phyloP scores from a whole-genome alignment of 2,888 invertebrate genomes.

The Deilephila porcellus region DNA sequence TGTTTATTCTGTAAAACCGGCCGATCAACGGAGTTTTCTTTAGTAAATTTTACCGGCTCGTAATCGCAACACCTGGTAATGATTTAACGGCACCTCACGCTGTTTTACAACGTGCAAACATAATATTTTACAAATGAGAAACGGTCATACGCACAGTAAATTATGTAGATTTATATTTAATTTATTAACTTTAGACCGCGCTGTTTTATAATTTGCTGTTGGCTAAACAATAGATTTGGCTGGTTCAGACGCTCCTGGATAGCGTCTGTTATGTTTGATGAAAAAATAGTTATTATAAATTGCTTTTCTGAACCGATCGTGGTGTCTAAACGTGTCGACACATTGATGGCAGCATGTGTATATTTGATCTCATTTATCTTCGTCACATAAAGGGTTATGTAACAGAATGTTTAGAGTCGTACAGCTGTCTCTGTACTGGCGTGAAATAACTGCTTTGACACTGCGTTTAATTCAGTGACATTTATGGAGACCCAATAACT shows the following conservation, averaged over 20 bases:
- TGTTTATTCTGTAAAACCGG: slow-evolving; percentile 63
- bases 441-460: no score
- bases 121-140: slow-evolving; percentile 28
- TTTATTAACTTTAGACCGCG: not conserved
- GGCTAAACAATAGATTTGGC: slow-evolving; percentile 6
- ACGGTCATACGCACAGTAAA: slow-evolving; percentile 9
- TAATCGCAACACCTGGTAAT: slow-evolving; percentile 50
- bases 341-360: no score
- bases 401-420: no score
- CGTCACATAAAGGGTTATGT: no score
- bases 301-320: no score
- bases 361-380: no score
- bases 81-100: slow-evolving; percentile 47
- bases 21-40: slow-evolving; percentile 37
- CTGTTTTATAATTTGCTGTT: not conserved
- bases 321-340: no score
- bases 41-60: slow-evolving; percentile 38
- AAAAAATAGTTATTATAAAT: not conserved
- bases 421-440: no score
- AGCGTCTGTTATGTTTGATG: not conserved
- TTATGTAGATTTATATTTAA: slow-evolving; percentile 23
- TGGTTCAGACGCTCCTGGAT: not conserved
- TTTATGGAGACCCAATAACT: no score
- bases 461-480: no score
- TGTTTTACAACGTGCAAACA: slow-evolving; percentile 15